Percentiles rank a stretch among this genome's conserved stretches.
phyloP scores from a whole-genome alignment of 37 sponge, comb jelly and placozoan species.

The Axinella damicornis region DNA sequence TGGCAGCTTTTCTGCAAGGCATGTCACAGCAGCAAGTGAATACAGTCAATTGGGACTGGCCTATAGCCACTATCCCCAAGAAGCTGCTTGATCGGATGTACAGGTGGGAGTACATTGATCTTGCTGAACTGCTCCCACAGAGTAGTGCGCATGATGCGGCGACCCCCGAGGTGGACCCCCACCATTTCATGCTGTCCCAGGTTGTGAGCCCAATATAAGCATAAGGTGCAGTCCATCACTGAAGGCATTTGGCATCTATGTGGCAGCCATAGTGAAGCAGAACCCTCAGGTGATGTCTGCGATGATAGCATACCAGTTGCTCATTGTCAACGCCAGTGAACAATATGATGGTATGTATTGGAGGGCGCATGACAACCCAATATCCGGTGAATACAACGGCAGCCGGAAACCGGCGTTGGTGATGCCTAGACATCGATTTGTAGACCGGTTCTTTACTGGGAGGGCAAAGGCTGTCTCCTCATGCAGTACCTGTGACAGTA shows the following conservation, averaged over 20 bases:
- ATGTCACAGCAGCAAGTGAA: too few relatives aligned
- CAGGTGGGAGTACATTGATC: too few relatives aligned
- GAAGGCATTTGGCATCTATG: slow-evolving; percentile 20
- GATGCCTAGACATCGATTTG: slow-evolving; percentile 18
- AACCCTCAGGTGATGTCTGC: slow-evolving; percentile 17
- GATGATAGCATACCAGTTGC: slow-evolving; percentile 27
- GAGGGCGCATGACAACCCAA: slow-evolving; percentile 35
- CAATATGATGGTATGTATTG: too few relatives aligned
- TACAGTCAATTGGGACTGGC: slow-evolving; percentile 1
- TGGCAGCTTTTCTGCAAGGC: too few relatives aligned
- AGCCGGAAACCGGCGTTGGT: slow-evolving; percentile 21
- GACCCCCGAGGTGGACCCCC: neutral
- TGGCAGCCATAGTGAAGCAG: neutral
- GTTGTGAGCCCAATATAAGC: neutral
- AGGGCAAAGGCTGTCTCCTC: too few relatives aligned
- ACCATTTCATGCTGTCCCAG: too few relatives aligned
- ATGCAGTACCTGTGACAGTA: too few relatives aligned
- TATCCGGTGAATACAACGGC: slow-evolving; percentile 8
- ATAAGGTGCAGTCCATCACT: slow-evolving; percentile 1
- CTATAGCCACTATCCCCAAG: slow-evolving; percentile 6
- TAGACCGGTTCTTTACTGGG: too few relatives aligned
- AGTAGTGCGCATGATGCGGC: neutral
- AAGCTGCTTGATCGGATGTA: slow-evolving; percentile 11
- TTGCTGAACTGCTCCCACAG: slow-evolving; percentile 6
- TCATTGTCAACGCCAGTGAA: too few relatives aligned